A percentile compares a stretch with the other conserved stretches of the same genome.
phyloP scores from a whole-genome alignment of 2,797 vertebrate genomes.

The Micropoecilia bifurca region DNA sequence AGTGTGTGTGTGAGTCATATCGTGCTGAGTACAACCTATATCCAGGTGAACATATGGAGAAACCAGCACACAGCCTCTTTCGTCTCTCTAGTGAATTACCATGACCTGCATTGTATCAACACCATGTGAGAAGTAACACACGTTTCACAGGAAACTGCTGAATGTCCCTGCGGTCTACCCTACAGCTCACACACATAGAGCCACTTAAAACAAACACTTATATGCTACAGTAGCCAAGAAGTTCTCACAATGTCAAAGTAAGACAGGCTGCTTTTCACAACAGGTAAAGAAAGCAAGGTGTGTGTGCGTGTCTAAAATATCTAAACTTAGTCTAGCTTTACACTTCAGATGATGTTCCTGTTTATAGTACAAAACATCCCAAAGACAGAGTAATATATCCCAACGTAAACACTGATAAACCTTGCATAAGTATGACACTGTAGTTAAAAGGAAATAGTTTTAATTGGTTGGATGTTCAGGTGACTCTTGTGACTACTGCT shows the following conservation, averaged over 20 bases:
- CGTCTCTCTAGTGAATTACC: slow-evolving; percentile 7
- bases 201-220: not conserved
- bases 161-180: not conserved
- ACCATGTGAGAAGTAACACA: not conserved
- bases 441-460: not conserved
- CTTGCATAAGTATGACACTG: not conserved
- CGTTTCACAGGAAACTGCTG: not conserved
- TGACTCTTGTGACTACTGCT: not conserved
- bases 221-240: not conserved
- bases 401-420: not conserved
- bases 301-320: not conserved
- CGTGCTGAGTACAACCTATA: not conserved
- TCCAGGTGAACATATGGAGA: slow-evolving; percentile 10
- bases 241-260: not conserved
- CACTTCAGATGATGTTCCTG: not conserved
- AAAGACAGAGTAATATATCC: not conserved
- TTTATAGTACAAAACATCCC: not conserved
- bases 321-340: not conserved
- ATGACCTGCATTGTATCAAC: slow-evolving; percentile 22
- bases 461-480: not conserved
- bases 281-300: not conserved
- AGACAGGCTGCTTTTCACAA: not conserved
- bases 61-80: not conserved
- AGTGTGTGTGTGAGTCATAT: not conserved
- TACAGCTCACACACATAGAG: not conserved